Conservation (phyloP, 1,140 invertebrate genomes). For the Drosophila jambulina region DNA sequence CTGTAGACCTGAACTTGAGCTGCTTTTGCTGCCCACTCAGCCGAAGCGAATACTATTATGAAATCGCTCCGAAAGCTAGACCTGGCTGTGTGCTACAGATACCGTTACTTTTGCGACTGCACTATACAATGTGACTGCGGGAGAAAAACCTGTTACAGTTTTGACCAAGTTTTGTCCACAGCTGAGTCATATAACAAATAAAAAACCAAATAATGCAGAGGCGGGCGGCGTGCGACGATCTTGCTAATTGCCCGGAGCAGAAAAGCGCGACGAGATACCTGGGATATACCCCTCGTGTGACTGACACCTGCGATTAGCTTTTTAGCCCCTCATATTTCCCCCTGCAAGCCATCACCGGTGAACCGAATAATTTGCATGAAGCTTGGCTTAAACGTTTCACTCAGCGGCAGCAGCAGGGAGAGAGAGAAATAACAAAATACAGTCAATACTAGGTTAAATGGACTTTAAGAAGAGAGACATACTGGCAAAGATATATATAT, state of each 20-base stretch:
- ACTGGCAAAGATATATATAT: no score
- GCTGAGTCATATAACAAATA: slow-evolving; percentile 37
- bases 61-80: slow-evolving; percentile 17
- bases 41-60: slow-evolving; percentile 21
- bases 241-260: slow-evolving; percentile 61
- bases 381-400: slow-evolving; percentile 64
- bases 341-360: slow-evolving; percentile 27
- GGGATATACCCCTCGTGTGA: slow-evolving; percentile 60
- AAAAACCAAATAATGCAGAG: slow-evolving; percentile 12
- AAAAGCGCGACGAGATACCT: slow-evolving; percentile 18
- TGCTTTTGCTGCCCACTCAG: slow-evolving; percentile 29
- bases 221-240: slow-evolving; percentile 70
- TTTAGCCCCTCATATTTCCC: slow-evolving; percentile 28
- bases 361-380: slow-evolving; percentile 79
- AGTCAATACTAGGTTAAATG: neutral
- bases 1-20: slow-evolving; percentile 21
- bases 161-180: slow-evolving; percentile 36
- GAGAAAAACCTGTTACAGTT: slow-evolving; percentile 51
- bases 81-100: slow-evolving; percentile 41
- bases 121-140: slow-evolving; percentile 27
- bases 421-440: neutral
- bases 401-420: slow-evolving; percentile 4
- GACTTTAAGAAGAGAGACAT: neutral
- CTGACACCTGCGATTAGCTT: slow-evolving; percentile 78
- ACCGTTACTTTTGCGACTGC: slow-evolving; percentile 46